Base-by-base conservation (phyloP, 2,888 invertebrate genomes). In the Malthinus seriepunctatus region DNA sequence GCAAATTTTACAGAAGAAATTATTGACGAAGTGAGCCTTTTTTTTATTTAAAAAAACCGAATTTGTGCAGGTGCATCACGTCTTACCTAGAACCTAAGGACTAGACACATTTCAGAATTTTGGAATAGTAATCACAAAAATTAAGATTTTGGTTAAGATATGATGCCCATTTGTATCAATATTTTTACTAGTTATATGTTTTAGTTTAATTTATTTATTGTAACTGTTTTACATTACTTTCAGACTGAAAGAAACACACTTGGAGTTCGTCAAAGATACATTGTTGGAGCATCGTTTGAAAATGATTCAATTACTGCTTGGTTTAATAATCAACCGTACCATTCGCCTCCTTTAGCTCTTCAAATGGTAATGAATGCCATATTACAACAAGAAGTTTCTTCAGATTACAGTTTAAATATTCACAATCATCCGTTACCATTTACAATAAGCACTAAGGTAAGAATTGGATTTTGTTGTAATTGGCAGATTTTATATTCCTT, bases 241-340 rank as follows among this genome's bases (percentile, higher is more conserved):
- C n/a, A 42, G 39, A 42, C 39, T 9, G 6, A 42, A 42, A 15
- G 7, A 9, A 42, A 42, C 23, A 42, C 23, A 15, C 39, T 15
- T 15, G 39, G 6, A 9, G 39, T 42, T 42, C 49, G 35, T 31
- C 23, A 37, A 6, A 56, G 63, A 14, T 77, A 85, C 55, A 23
- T 49, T 5, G 80, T 81, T 0, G 86, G 84, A 0, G 84, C 84
- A 0, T 82, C 83, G 0, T 79, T 83, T 63, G 66, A 77, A 1
- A 75, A 76, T 8, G 57, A 70, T 1, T 68, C 75, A 0, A 82
- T 85, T 0, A 84, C 79, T 0, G 88, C 85, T 0, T 86, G 87
- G 83, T 88, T 90, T 75, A 91, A 90, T 69, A 89, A 89, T 73
- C 88, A 89, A 70, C 88, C 88, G 0, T 85, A 83, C 68, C 91